Evolutionary conservation across 1,140 invertebrate species (phyloP).

Genomic region (Drosophila equinoxialis): DNA sequence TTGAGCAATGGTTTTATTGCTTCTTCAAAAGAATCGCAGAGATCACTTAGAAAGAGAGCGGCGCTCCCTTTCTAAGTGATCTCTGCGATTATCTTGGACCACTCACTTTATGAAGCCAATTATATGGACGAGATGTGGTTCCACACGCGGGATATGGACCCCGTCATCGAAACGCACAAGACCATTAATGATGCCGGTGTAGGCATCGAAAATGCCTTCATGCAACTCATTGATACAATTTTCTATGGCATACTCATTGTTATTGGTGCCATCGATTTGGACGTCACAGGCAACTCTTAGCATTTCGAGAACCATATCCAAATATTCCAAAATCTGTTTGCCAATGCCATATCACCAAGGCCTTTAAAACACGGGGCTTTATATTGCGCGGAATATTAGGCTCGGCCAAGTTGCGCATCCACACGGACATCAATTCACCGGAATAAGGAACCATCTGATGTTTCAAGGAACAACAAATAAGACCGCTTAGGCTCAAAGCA

Average conservation of each 20-base stretch:
- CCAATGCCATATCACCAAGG: constrained; percentile 98
- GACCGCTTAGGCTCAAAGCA: constrained; percentile 96
- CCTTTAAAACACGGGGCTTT: constrained; percentile 97
- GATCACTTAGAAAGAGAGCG: too few species aligned
- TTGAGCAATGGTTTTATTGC: too few species aligned
- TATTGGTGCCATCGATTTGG: constrained; percentile 90
- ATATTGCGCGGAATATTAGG: constrained; percentile 94
- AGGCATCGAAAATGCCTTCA: constrained; percentile 97
- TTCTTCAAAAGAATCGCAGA: too few species aligned
- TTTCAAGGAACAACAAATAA: constrained; percentile 95
- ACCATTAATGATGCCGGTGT: constrained; percentile 98
- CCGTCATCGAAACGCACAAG: constrained; percentile 87
- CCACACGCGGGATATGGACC: constrained; percentile 84
- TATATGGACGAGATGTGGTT: too few species aligned
- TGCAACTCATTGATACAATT: constrained; percentile 98
- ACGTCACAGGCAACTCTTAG: constrained; percentile 95
- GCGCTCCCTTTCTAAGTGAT: too few species aligned
- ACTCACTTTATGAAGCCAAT: too few species aligned
- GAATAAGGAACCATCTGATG: constrained; percentile 92
- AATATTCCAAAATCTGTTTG: constrained; percentile 95
- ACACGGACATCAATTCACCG: constrained; percentile 96
- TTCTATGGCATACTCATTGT: constrained; percentile 93
- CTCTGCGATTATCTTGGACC: too few species aligned
- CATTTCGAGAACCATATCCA: constrained; percentile 94
- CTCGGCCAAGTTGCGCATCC: constrained; percentile 95